Evolutionary conservation across 2,113 vertebrate species (phyloP), one percentile per base, ranked within the genome.

Genomic region (Cryptotis parvus): DNA sequence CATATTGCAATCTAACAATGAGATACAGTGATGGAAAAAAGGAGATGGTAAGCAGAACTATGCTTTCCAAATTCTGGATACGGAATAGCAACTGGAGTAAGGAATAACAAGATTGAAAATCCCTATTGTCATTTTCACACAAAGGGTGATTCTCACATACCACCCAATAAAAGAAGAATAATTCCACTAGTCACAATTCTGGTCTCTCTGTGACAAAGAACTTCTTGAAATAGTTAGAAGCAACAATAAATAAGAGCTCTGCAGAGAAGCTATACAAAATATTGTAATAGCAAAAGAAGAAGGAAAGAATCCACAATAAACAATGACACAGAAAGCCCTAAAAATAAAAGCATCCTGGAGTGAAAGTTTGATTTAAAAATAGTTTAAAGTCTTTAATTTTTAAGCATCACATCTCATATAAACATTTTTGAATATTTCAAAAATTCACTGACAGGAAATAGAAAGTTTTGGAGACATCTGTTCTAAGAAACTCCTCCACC

Each of bases 381-480:
- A 49, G 16, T 74, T 10, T 9, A 37, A 76, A 22, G 9, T 63
- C 81, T 70, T 81, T 10, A 9, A 63, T n/a, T 78, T 84, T 73
- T 76, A 85, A 87, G 41, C 61, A 45, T 61, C 39, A 87, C 68
- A 90, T 76, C 24, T 61, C 41, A 75, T 15, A 78, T 15, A 78
- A 84, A 35, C 76, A 69, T 69, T 61, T 92, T 87, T 75, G 3
- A 87, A 85, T 73, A 33, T 45, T 83, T 86, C 65, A 52, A 74
- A n/a, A 90, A 69, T 70, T 87, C 75, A 73, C 27, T 76, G 70
- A 63, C 27, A 76, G 22, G 3, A 27, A 74, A 61, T 58, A 10
- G 9, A 37, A 52, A 26, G 29, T 37, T 66, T 87, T 84, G 35
- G 78, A 84, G 74, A 52, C 41, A 39, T 43, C 37, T 87, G 52